These are phyloP conservation scores for Nicator chloris DNA, from an alignment of 2,113 vertebrate species.

Conservation along the genomic window DNA sequence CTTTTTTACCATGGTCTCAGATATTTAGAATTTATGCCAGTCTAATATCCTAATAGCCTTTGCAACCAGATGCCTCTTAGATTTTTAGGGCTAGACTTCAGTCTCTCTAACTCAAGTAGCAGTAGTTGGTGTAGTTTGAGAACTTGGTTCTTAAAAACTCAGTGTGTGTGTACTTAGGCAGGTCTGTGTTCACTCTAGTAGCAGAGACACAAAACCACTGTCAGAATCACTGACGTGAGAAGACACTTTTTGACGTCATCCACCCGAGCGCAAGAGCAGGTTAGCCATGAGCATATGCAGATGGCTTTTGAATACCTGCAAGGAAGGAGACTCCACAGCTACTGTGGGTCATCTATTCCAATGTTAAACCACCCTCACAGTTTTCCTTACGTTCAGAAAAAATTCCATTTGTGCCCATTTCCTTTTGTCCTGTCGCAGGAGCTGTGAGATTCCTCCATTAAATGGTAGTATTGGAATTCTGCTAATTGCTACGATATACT, in stretches of 20 bases:
- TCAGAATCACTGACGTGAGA: not conserved
- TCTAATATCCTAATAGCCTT: not conserved
- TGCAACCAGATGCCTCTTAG: not conserved
- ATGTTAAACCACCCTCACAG: not conserved
- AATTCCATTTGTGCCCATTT: rapidly evolving
- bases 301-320: not conserved
- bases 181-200: not conserved
- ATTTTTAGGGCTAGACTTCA: not conserved
- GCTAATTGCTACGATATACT: not conserved
- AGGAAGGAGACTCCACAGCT: not conserved
- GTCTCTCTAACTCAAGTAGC: not conserved
- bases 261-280: rapidly evolving
- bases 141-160: not conserved
- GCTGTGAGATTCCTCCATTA: not conserved
- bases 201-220: not conserved
- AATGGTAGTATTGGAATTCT: not conserved
- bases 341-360: not conserved
- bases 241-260: not conserved
- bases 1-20: not conserved
- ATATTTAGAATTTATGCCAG: not conserved
- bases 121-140: not conserved
- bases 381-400: not conserved
- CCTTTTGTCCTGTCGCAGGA: not conserved
- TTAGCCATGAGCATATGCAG: not conserved
- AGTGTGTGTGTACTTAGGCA: rapidly evolving